Conservation (phyloP, 2,888 invertebrate genomes). For the Drosophila melanosoma region DNA sequence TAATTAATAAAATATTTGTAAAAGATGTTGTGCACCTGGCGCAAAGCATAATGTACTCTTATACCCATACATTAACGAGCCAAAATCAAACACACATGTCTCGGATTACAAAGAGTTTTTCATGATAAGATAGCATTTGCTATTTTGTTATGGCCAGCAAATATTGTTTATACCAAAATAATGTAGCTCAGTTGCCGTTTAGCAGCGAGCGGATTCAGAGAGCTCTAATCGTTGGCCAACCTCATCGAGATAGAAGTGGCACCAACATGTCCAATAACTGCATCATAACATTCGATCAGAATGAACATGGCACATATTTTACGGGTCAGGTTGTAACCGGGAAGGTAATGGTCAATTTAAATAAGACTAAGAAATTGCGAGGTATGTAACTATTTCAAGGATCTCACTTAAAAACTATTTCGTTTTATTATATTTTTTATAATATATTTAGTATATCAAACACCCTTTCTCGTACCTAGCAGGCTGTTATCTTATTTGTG, state of each 20-base stretch:
- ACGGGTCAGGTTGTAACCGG: conserved; percentile 83
- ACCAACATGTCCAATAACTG: conserved; percentile 78
- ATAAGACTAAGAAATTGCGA: conserved; percentile 81
- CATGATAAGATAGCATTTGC: conserved; percentile 43
- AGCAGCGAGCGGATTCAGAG: conserved; percentile 52
- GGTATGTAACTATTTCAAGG: conserved; percentile 64
- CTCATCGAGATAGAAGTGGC: not conserved
- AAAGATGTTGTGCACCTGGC: not conserved
- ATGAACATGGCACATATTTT: conserved; percentile 88
- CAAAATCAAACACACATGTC: conserved; percentile 7
- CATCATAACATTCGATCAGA: conserved; percentile 86
- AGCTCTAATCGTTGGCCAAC: conserved; percentile 9
- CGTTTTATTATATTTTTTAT: not conserved
- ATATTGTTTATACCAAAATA: conserved; percentile 21
- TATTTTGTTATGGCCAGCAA: conserved; percentile 16
- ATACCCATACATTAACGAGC: not conserved
- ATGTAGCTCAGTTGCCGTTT: conserved; percentile 51
- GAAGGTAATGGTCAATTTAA: conserved; percentile 80
- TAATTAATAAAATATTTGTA: not conserved
- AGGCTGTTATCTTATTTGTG: conserved; percentile 56
- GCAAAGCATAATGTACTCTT: not conserved
- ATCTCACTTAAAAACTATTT: not conserved
- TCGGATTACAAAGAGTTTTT: conserved; percentile 34
- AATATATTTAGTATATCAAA: not conserved
- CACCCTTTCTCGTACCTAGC: conserved; percentile 9